These are phyloP conservation scores for Megaceryle torquata DNA, from an alignment of 2,113 vertebrate genomes.

Conservation along the genomic window DNA sequence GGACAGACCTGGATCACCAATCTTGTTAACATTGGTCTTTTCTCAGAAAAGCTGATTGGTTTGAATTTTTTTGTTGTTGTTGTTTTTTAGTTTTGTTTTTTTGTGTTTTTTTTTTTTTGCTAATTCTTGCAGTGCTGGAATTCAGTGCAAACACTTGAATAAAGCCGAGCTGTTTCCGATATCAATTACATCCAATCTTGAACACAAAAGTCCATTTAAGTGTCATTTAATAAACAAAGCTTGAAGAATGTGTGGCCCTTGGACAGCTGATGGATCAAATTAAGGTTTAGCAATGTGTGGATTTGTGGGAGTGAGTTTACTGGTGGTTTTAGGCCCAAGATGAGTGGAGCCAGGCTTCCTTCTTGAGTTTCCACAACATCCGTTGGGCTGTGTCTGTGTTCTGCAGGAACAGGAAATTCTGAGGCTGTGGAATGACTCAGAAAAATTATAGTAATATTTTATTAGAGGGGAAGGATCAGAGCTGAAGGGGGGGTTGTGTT, in stretches of 20 bases:
- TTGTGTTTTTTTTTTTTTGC: not conserved
- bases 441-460: not conserved
- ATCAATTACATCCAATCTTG: not conserved
- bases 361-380: slow-evolving; percentile 2
- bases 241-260: not conserved
- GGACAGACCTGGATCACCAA: not conserved
- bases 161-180: not conserved
- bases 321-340: not conserved
- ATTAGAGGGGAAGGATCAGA: not conserved
- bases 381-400: not conserved
- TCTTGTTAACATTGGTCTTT: not conserved
- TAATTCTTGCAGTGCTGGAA: not conserved
- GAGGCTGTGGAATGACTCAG: slow-evolving; percentile 14
- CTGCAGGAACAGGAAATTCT: slow-evolving; percentile 8
- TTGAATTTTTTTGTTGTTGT: not conserved
- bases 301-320: slow-evolving; percentile 13
- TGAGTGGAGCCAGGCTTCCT: slow-evolving; percentile 37
- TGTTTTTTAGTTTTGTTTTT: too few relatives aligned
- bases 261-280: slow-evolving; percentile 12
- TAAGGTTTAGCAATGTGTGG: not conserved
- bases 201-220: not conserved
- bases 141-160: not conserved
- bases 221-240: slow-evolving; percentile 18
- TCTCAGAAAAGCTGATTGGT: not conserved
- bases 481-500: not conserved